Percentiles rank a stretch among this genome's conserved stretches.
Evolutionary conservation across 1,140 invertebrate species (phyloP).

Genomic region (Theocolax elegans): DNA sequence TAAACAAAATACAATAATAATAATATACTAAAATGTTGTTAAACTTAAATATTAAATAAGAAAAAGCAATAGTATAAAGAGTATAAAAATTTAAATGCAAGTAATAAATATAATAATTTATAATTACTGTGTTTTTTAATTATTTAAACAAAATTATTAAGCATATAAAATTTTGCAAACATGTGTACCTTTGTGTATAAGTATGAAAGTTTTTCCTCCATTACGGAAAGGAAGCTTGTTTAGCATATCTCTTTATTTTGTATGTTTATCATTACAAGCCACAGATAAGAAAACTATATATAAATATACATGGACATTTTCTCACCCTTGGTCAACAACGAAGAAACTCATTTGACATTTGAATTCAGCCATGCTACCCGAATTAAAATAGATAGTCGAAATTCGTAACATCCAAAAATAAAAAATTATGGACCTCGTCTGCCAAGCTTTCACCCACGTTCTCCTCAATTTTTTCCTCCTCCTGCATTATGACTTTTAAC

Average conservation of each 20-base stretch:
- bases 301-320: background rate
- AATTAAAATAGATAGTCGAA: conserved; percentile 14
- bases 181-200: too few species aligned
- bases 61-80: too few species aligned
- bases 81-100: too few species aligned
- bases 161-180: too few species aligned
- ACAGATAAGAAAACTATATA: too few species aligned
- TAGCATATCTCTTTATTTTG: conserved; percentile 17
- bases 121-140: background rate
- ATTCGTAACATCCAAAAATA: conserved; percentile 25
- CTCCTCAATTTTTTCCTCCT: background rate
- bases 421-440: background rate
- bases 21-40: too few species aligned
- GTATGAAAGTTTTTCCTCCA: too few species aligned
- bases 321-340: background rate
- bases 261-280: too few species aligned
- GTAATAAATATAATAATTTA: too few species aligned
- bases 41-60: too few species aligned
- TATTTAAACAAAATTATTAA: background rate
- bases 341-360: background rate
- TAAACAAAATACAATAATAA: too few species aligned
- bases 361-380: background rate
- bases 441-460: background rate
- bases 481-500: background rate
- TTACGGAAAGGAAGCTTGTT: background rate